Conservation (phyloP, 2,113 vertebrate genomes). For the Strix uralensis region DNA sequence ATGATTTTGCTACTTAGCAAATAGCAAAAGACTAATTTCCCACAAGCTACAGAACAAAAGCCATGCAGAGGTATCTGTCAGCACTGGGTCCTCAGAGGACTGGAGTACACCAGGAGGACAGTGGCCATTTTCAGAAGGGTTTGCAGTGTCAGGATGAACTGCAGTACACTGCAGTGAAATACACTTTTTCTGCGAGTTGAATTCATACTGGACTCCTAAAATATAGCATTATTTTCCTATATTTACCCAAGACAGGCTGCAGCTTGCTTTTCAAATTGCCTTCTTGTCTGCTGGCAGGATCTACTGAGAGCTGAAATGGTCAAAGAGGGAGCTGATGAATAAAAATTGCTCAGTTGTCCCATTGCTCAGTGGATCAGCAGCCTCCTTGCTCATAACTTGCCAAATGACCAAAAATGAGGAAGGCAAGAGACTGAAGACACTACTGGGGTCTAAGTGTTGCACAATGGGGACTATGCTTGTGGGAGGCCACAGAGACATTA, state of each 20-base stretch:
- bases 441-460: accelerated
- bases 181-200: not conserved
- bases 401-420: not conserved
- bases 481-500: not conserved
- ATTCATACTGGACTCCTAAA: not conserved
- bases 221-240: not conserved
- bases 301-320: not conserved
- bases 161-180: not conserved
- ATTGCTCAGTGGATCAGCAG: not conserved
- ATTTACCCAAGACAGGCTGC: not conserved
- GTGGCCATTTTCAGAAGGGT: not conserved
- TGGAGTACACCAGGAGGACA: not conserved
- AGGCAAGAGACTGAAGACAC: not conserved
- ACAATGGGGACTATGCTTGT: accelerated
- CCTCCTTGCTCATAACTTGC: not conserved
- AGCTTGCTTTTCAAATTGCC: not conserved
- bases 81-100: not conserved
- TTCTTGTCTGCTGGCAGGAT: not conserved
- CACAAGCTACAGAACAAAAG: not conserved
- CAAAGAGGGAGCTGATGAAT: not conserved
- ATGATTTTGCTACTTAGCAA: not conserved
- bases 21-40: not conserved
- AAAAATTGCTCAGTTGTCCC: not conserved
- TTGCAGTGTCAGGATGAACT: not conserved
- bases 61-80: not conserved